A percentile compares a stretch with the other conserved stretches of the same genome.
Conservation (phyloP, 2,113 vertebrate genomes). For the Tiliqua scincoides region DNA sequence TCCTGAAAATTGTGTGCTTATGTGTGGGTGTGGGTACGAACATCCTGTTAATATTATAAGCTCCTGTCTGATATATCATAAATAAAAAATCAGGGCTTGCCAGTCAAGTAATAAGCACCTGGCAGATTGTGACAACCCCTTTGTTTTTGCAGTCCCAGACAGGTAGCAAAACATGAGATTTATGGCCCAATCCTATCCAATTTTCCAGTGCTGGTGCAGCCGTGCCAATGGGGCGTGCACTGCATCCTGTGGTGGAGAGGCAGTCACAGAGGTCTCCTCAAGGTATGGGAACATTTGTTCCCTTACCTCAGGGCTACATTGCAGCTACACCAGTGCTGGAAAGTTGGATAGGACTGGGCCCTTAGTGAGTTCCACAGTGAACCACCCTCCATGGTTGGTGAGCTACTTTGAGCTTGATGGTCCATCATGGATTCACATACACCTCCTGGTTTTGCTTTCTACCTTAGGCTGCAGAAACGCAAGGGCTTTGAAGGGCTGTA, state of each 20-base stretch:
- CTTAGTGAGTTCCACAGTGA: not conserved
- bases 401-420: not conserved
- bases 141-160: not conserved
- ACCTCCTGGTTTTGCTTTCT: not conserved
- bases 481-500: too few relatives aligned
- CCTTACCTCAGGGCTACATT: too few relatives aligned
- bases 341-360: too few relatives aligned
- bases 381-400: not conserved
- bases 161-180: not conserved
- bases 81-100: not conserved
- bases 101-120: not conserved
- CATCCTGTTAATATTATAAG: not conserved
- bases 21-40: not conserved
- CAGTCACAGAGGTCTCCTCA: too few relatives aligned
- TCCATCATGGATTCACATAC: not conserved
- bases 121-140: not conserved
- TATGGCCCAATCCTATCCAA: too few relatives aligned
- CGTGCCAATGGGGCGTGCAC: too few relatives aligned
- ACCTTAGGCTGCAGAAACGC: not conserved
- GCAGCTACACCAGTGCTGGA: too few relatives aligned
- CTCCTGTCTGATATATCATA: not conserved
- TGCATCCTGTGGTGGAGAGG: too few relatives aligned
- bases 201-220: too few relatives aligned
- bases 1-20: not conserved
- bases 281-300: too few relatives aligned